Percentiles rank a stretch among this genome's conserved stretches.
These are phyloP conservation scores for Latheticus oryzae DNA, from an alignment of 2,888 invertebrate species.

Conservation along the genomic window DNA sequence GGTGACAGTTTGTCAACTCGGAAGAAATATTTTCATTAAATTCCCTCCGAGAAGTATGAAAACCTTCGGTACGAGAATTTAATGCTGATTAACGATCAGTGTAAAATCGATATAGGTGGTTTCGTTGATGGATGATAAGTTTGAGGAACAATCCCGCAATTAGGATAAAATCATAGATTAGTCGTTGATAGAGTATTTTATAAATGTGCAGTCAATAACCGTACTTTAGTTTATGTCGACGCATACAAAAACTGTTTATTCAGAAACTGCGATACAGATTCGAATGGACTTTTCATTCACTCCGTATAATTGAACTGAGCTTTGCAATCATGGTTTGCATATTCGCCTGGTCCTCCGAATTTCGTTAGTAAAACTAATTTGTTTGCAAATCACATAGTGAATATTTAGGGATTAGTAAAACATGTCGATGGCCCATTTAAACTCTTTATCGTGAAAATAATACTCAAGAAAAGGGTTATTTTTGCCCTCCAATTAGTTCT, in stretches of 20 bases:
- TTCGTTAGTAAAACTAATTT: conserved; percentile 12
- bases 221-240: no score
- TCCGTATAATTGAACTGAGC: conserved; percentile 11
- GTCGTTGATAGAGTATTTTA: no score
- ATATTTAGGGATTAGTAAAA: background rate
- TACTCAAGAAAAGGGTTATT: conserved; percentile 1
- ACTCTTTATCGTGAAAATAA: conserved; percentile 7
- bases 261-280: conserved; percentile 10
- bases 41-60: no score
- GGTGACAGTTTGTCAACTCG: no score
- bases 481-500: background rate
- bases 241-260: conserved; percentile 16
- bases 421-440: background rate
- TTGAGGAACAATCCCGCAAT: no score
- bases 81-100: no score
- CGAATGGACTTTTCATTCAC: conserved; percentile 15
- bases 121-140: no score
- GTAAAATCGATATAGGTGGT: no score
- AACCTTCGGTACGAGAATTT: no score
- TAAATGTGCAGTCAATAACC: no score
- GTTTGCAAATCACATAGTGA: conserved; percentile 12
- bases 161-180: no score
- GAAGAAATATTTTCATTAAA: no score
- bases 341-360: conserved; percentile 10
- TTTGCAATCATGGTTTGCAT: conserved; percentile 12